A percentile compares a stretch with the other conserved stretches of the same genome.
Evolutionary conservation across 2,888 invertebrate genomes (phyloP).

Genomic region (Beris chalybata): DNA sequence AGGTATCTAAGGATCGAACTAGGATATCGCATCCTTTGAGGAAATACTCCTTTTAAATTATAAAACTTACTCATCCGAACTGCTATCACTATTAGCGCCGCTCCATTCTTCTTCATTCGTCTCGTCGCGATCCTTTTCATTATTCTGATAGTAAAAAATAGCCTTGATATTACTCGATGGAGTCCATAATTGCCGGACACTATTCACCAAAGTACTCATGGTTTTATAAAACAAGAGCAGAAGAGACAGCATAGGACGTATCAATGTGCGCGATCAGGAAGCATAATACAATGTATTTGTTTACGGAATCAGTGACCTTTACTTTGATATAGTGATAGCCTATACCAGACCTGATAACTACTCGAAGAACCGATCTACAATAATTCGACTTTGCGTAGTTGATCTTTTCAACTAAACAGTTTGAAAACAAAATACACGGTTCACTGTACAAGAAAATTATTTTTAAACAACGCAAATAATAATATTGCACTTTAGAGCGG

Average conservation of each 20-base stretch:
- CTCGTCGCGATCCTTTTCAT: background rate
- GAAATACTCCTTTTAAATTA: too few relatives aligned
- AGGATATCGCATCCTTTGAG: too few relatives aligned
- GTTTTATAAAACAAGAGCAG: background rate
- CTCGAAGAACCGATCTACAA: background rate
- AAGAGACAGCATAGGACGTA: too few relatives aligned
- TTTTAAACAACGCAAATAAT: too few relatives aligned
- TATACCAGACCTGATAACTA: background rate
- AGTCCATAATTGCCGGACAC: slow-evolving; percentile 2
- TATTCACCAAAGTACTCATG: slow-evolving; percentile 22
- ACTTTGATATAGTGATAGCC: slow-evolving; percentile 19
- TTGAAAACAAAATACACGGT: too few relatives aligned
- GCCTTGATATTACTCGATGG: background rate
- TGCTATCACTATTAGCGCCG: slow-evolving; percentile 30
- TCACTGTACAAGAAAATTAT: too few relatives aligned
- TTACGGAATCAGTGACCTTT: slow-evolving; percentile 2
- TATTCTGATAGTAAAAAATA: background rate
- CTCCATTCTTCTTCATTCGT: background rate
- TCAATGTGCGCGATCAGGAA: too few relatives aligned
- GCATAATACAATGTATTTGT: too few relatives aligned
- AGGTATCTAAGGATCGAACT: too few relatives aligned
- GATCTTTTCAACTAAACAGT: too few relatives aligned
- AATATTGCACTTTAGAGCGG: too few relatives aligned
- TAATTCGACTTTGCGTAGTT: too few relatives aligned
- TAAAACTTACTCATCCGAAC: slow-evolving; percentile 37